Evolutionary conservation across 1,140 invertebrate genomes (phyloP), one percentile per base, ranked within the genome.

Genomic region (Saccostrea cuccullata): DNA sequence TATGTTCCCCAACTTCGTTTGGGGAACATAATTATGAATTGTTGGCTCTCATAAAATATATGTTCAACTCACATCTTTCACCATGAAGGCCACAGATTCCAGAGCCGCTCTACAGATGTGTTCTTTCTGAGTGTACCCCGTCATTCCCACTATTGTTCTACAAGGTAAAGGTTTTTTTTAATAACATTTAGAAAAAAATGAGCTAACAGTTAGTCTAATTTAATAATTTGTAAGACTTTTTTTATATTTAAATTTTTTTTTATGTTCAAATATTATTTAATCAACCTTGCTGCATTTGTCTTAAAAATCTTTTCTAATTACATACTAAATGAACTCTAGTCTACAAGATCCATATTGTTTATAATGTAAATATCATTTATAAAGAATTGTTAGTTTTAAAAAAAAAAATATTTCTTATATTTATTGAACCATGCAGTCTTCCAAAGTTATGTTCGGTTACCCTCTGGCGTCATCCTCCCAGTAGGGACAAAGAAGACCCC

Each of bases 221-320:
- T 17, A 64, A 6, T 20, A 6, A 64, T 2, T 6, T n/a, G n/a
- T n/a, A 6, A 64, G 5, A 17, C 15, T 47, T 3, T 47, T 47
- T 99, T 99, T 94, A 97, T 98, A 0, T 99, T 95, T 15, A 99
- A 95, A 94, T n/a, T n/a, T n/a, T n/a, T n/a, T n/a, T n/a, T n/a
- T n/a, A n/a, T 13, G 36, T 6, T 20, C 13, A 13, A 26, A 30
- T 77, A 5, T 30, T 23, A 77, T 77, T 8, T 36, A 2, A 36
- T 36, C 23, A 40, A 26, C 9, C 2, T 5, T 40, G 70, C 11
- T 8, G 5, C 11, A 26, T 26, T 26, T 8, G 3, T 20, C 23
- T n/a, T 13, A 77, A n/a, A n/a, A n/a, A n/a, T 2, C 36, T 6
- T 23, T 11, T 40, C 1, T 47, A 47, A 47, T 47, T 47, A 47